A percentile compares a stretch with the other conserved stretches of the same genome.
Conservation (phyloP, 2,797 vertebrate species). For the Myioborus melanocephalus region DNA sequence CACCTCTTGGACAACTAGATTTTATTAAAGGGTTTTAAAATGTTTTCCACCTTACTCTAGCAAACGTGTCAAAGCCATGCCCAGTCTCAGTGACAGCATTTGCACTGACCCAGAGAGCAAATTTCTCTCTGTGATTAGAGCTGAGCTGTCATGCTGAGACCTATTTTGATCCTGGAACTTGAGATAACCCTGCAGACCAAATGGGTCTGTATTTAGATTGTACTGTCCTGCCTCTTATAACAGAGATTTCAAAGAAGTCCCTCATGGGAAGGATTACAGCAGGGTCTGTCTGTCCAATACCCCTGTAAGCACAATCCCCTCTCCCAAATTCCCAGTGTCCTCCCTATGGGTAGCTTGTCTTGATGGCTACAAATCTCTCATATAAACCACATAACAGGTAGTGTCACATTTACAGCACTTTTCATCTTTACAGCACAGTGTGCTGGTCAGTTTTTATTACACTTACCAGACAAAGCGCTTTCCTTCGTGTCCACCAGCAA, state of each 20-base stretch:
- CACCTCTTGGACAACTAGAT: background rate
- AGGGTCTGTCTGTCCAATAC: background rate
- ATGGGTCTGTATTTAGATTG: background rate
- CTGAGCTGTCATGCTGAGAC: background rate
- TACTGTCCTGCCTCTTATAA: background rate
- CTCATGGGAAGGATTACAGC: background rate
- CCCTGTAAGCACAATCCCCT: background rate
- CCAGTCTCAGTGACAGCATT: background rate
- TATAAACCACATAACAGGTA: background rate
- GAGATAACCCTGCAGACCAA: background rate
- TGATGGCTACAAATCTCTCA: background rate
- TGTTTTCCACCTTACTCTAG: background rate
- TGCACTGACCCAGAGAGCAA: accelerated
- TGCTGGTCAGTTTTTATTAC: constrained; percentile 45
- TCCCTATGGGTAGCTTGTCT: background rate
- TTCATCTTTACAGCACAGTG: background rate
- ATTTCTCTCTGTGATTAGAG: background rate
- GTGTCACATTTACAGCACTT: constrained; percentile 46
- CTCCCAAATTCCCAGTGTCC: background rate
- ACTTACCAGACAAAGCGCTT: constrained; percentile 11
- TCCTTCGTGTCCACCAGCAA: background rate
- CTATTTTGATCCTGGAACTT: background rate
- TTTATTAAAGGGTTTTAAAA: background rate
- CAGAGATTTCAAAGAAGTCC: background rate
- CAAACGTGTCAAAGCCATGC: background rate